Base-by-base conservation (phyloP, 2,888 invertebrate genomes). In the Callinectes sapidus region DNA sequence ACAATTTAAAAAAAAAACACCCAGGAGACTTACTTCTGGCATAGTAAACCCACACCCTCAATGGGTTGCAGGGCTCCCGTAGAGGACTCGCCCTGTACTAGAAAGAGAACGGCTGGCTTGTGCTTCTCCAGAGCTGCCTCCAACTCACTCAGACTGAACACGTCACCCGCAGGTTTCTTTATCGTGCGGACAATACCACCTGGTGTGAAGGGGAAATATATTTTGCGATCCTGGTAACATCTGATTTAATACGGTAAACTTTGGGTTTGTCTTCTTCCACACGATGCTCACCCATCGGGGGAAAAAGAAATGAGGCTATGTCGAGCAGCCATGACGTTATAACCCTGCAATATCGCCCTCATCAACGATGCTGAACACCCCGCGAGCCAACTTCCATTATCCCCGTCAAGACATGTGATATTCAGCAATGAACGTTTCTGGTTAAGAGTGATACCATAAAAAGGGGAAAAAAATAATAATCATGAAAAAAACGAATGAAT, bases 51-150 rank as follows among this genome's bases (percentile, higher is more conserved):
- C 48, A 98, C 96, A 0, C 98, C 97, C 93, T 97, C 96, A 32
- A 99, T 95, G 3, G 97, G 97, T 95, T 99, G 99, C 92, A 97
- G 96, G 18, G 98, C 97, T 0, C 98, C 98, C 0, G 98, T 98
- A 0, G 98, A 98, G 0, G 98, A 98, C 95, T 99, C 99, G 0
- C 98, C 98, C 95, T 98, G 98, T 0, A 97, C 97, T 35, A 98
- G 96, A 95, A 98, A 98, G 90, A 98, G 96, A 0, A 98, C 96
- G 13, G 96, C 96, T 0, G 99, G 98, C 91, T 96, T 96, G 94
- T 97, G 96, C 92, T 96, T 96, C 94, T 96, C 96, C 90, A 98
- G 95, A n/a, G 97, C 97, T 87, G 96, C 95, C 95, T 97, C 97
- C 66, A 98, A 96, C 95, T 97, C 97, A 10, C 96, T 96, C 48